Conservation (phyloP, 2,113 vertebrate genomes). For the Alligator mississippiensis region DNA sequence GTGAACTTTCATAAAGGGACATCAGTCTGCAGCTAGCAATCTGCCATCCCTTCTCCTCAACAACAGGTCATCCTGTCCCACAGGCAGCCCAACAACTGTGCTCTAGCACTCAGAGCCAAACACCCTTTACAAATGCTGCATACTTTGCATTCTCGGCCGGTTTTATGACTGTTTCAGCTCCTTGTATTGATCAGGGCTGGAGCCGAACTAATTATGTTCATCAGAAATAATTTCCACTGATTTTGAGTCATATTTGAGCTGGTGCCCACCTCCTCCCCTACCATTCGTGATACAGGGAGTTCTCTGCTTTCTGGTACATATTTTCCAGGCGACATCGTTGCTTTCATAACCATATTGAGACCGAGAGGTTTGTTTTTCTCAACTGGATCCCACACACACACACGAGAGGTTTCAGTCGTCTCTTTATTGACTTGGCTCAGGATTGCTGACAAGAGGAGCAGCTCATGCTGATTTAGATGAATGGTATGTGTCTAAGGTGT, state of each 20-base stretch:
- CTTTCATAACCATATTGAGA: slow-evolving; percentile 56
- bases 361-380: slow-evolving; percentile 52
- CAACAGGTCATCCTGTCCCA: background rate
- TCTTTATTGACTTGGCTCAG: slow-evolving; percentile 43
- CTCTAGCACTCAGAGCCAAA: slow-evolving; percentile 21
- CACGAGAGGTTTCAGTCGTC: background rate
- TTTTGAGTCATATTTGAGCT: slow-evolving; percentile 69
- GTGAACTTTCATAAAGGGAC: background rate
- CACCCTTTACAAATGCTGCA: slow-evolving; percentile 68
- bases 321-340: slow-evolving; percentile 74
- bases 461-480: background rate
- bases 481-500: background rate
- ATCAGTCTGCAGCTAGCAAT: background rate
- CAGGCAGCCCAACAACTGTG: slow-evolving; percentile 27
- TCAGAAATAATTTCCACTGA: slow-evolving; percentile 71
- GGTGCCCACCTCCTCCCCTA: background rate
- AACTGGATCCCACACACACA: slow-evolving; percentile 35
- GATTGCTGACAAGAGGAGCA: background rate
- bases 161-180: slow-evolving; percentile 61
- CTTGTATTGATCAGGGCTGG: slow-evolving; percentile 73
- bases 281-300: slow-evolving; percentile 21
- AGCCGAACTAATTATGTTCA: slow-evolving; percentile 73
- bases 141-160: slow-evolving; percentile 59
- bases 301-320: slow-evolving; percentile 61
- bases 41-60: accelerated